Evolutionary conservation across 2,113 vertebrate genomes (phyloP), one percentile per base, ranked within the genome.

Genomic region (Okapia johnstoni): DNA sequence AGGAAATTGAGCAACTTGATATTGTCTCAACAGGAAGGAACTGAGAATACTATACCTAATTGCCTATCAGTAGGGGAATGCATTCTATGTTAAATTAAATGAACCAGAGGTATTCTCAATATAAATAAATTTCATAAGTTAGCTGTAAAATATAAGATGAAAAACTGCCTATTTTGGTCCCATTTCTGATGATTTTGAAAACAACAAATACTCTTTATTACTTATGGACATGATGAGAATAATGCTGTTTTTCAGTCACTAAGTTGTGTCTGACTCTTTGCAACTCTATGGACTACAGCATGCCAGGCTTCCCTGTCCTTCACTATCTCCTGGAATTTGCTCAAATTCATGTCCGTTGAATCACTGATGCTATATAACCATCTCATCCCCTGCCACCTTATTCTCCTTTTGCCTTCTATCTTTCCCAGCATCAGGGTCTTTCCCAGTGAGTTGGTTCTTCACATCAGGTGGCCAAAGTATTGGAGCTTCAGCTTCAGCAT

Each of bases 1-100:
- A 46, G 54, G 40, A 81, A 46, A 54, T 0, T 6, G 30, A 84
- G 12, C n/a, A 23, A 48, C 15, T 48, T 21, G 0, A 0, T 40
- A 7, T 8, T 15, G 48, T 73, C 81, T 43, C 6, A 6, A 55
- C 8, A 61, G 25, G 36, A 83, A 48, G 93, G 60, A 83, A 55
- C 1, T 8, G 55, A 63, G 7, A 55, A 10, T 25, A 13, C 19
- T 16, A 25, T 1, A 33, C 7, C 2, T 48, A 36, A 28, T 1
- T 83, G 36, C 7, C 55, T 23, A 7, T 57, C 84, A 40, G 4
- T 1, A 46, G 30, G 19, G 4, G 36, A 50, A 14, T 40, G 54
- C 9, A 30, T 21, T 26, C 50, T 0, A 3, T 12, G 15, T 21
- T 21, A 60, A 25, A 46, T 55, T 8, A 10, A 92, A 77, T 3